Evolutionary conservation across 2,888 invertebrate species (phyloP), one percentile per base, ranked within the genome.

Genomic region (Icerya purchasi): DNA sequence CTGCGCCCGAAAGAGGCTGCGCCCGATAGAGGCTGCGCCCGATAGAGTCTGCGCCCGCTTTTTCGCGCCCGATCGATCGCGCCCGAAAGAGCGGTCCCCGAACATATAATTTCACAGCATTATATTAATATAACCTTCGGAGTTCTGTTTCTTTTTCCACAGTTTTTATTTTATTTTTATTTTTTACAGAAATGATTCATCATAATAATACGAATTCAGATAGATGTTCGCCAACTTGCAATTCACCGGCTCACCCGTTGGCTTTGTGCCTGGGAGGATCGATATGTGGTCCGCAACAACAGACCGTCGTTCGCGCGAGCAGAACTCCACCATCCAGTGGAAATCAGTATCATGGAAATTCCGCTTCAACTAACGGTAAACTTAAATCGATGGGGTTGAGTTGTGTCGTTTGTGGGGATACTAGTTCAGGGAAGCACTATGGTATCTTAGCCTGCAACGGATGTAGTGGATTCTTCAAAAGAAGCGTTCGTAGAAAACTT

Each of bases 381-480:
- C 71, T 75, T 69, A 74, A 84, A 70, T 73, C 79, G 54, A 75
- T 81, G 1, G 92, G 93, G 1, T 76, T 96, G 58, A 84, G 86
- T 61, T 97, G 96, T 72, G 89, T 94, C 58, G 96, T 97, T 1
- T 96, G 96, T 68, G 94, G 94, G 0, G 96, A 96, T 72, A 93
- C 93, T 3, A 91, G 91, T 66, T 92, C 91, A 1, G 96, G 96
- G 1, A 96, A 96, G 69, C 96, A 96, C 72, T 96, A 94, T 72
- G 96, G 97, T 1, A 96, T 97, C 68, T 78, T 97, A 64, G 97
- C 97, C 0, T 98, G 98, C 73, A 98, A 98, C 69, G 98, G 98
- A 0, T 98, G 98, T 76, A 93, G 92, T 61, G 98, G 98, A 0
- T 98, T 98, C 77, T 98, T 98, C 77, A 98, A 98, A 71, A 75